A percentile compares a stretch with the other conserved stretches of the same genome.
Conservation (phyloP, 2,888 invertebrate species). For the Netelia fuscicornis region DNA sequence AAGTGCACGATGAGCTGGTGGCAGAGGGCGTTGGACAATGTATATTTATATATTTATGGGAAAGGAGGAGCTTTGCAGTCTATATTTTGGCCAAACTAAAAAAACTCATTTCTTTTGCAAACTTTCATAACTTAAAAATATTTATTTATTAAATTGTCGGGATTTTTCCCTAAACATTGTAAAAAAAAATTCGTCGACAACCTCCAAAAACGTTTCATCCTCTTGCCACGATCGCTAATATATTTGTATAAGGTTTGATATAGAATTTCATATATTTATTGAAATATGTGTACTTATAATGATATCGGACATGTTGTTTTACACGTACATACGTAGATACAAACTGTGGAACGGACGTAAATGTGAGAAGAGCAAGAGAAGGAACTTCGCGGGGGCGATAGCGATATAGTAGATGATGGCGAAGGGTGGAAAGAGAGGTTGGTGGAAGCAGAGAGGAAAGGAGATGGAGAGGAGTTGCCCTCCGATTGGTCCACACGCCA, state of each 20-base stretch:
- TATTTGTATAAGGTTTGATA: no score
- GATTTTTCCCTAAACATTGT: background rate
- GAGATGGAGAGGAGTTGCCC: conserved; percentile 80
- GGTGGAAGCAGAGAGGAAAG: conserved; percentile 61
- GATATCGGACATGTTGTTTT: conserved; percentile 25
- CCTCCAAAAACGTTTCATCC: background rate
- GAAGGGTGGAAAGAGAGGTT: conserved; percentile 67
- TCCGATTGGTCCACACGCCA: conserved; percentile 83
- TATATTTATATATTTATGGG: background rate
- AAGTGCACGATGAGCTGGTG: conserved; percentile 27
- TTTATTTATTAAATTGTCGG: background rate
- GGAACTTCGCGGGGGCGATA: conserved; percentile 43
- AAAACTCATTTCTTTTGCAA: background rate
- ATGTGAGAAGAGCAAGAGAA: conserved; percentile 41
- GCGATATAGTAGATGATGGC: conserved; percentile 61
- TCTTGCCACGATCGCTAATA: no score
- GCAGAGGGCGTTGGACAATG: background rate
- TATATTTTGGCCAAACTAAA: background rate
- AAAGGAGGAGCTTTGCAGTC: background rate
- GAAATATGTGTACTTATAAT: conserved; percentile 2
- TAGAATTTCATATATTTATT: no score
- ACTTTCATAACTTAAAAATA: background rate
- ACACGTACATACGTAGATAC: conserved; percentile 5
- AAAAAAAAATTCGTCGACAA: background rate
- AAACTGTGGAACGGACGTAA: conserved; percentile 35